Base-by-base conservation (phyloP, 2,888 invertebrate species). In the Furcula furcula region DNA sequence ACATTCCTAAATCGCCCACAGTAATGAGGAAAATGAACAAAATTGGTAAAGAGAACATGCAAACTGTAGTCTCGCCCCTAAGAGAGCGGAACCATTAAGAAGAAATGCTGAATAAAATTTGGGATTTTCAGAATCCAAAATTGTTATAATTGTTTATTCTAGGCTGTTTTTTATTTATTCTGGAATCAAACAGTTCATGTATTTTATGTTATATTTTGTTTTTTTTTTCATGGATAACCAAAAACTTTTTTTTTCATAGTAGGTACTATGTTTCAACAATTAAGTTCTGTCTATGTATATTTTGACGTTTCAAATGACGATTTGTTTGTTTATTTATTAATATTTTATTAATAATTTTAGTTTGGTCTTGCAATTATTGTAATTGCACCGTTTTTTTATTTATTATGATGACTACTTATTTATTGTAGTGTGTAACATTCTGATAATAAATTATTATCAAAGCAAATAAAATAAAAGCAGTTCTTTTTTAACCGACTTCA, bases 41-140 rank as follows among this genome's bases (percentile, higher is more conserved):
- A 65, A 64, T 86, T 25, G 87, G 88, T 32, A 88, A 88, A 59
- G 88, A 88, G 58, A 88, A 88, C 50, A 39, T 82, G 20, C 82
- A 71, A 40, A 57, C 70, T 4, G 66, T 75, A 19, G 61, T 87
- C n/a, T 87, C 88, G n/a, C 88, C 88, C 1, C 46, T 88, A 12
- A 66, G 88, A 21, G 88, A 88, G 56, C 74, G 88, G 29, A 88
- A 88, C 58, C 77, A 84, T 58, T 79, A 37, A 65, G n/a, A n/a
- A n/a, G n/a, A n/a, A n/a, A 21, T 6, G 1, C 9, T 2, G 3
- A 18, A 18, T 18, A 2, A 18, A 18, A 6, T 7, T 2, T 7
- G 7, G 20, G n/a, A 20, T 3, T 31, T 31, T 44, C 34, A 39
- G 31, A 53, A 36, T 36, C 10, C 26, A n/a, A 40, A 39, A 48